Base-by-base conservation (phyloP, 1,140 invertebrate genomes). In the Dendrolimus kikuchii region DNA sequence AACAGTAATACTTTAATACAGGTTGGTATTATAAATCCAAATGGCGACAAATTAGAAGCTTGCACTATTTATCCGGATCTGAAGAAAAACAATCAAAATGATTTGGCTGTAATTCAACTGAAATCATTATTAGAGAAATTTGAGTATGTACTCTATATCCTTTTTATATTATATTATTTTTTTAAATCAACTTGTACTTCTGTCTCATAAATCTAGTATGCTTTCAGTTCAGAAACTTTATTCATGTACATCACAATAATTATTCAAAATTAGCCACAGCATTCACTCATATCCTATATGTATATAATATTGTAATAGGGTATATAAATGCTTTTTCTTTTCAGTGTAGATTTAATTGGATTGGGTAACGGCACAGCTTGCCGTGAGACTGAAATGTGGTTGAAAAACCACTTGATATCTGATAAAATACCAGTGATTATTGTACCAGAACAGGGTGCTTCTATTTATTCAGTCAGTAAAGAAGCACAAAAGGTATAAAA, bases 301-400 rank as follows among this genome's bases (percentile, higher is more conserved):
- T 23, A 23, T 3, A 23, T 23, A 3, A 23, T 23, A 23, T 23
- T 23, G 23, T 23, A 23, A 23, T 23, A 23, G 23, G 23, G 23
- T 23, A 23, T 23, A 23, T 23, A 23, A 23, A 23, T 23, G 23
- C 23, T 23, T 23, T 23, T 23, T 23, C 23, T 43, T 47, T 51
- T 56, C 64, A 91, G 90, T 7, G 93, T 93, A 76, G 89, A 92
- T 51, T 78, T 94, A 6, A 91, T 98, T 67, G 95, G 93, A 23
- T 82, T 98, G 39, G 96, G 96, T 1, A 97, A 98, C 88, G 96
- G 95, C 7, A 96, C 92, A 9, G 96, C 92, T 4, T 97, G 96
- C 69, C 83, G 95, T 40, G 92, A 98, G 77, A 96, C 95, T 0
- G 95, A 98, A 85, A 69, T 84, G 8, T 93, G 93, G 87, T 66